A percentile compares a stretch with the other conserved stretches of the same genome.
phyloP scores from a whole-genome alignment of 1,140 invertebrate genomes.

The Drosophila cardini region DNA sequence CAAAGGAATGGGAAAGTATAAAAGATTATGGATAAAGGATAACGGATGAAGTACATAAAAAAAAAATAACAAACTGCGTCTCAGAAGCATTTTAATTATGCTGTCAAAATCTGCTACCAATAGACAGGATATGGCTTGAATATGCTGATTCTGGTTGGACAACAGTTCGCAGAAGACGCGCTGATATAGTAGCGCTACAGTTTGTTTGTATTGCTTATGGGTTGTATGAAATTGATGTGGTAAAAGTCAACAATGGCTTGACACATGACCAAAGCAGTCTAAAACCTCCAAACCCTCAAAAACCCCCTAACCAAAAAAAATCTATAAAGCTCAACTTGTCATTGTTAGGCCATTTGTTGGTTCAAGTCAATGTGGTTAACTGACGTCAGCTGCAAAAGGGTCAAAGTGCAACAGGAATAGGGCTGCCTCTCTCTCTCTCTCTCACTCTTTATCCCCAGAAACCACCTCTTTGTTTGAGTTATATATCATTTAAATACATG shows the following conservation, averaged over 20 bases:
- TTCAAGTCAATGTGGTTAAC: neutral
- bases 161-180: neutral
- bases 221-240: slow-evolving; percentile 40
- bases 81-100: slow-evolving; percentile 43
- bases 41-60: slow-evolving; percentile 1
- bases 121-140: slow-evolving; percentile 4
- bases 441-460: neutral
- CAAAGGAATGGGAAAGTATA: neutral
- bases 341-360: slow-evolving; percentile 44
- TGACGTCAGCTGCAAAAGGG: neutral
- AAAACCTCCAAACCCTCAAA: neutral
- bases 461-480: neutral
- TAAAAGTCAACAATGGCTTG: slow-evolving; percentile 41
- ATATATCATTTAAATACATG: no score
- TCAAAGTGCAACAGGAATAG: slow-evolving; percentile 27
- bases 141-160: slow-evolving; percentile 26
- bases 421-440: slow-evolving; percentile 17
- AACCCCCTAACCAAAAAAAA: neutral
- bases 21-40: slow-evolving; percentile 10
- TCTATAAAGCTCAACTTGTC: slow-evolving; percentile 13
- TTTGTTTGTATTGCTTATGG: slow-evolving; percentile 15
- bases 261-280: slow-evolving; percentile 28
- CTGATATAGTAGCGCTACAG: neutral
- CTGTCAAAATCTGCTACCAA: slow-evolving; percentile 32
- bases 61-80: neutral